Percentiles rank a stretch among this genome's conserved stretches.
phyloP scores from a whole-genome alignment of 1,140 invertebrate genomes.

The Eciton burchellii region DNA sequence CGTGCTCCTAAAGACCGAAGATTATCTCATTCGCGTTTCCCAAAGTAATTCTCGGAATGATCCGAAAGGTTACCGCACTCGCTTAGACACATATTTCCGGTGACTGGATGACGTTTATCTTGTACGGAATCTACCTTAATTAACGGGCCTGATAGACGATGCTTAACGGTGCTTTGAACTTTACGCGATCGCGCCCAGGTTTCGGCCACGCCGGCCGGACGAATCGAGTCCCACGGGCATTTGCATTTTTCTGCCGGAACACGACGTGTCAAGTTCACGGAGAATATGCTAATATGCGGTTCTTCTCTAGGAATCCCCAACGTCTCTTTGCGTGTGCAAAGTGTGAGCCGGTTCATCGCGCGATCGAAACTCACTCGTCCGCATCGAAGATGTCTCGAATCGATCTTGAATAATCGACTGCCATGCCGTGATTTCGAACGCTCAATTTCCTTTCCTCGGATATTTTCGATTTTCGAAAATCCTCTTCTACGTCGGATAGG shows the following conservation, averaged over 20 bases:
- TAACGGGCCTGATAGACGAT: slow-evolving; percentile 65
- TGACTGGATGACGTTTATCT: slow-evolving; percentile 25
- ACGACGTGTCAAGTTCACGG: slow-evolving; percentile 47
- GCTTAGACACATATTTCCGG: slow-evolving; percentile 11
- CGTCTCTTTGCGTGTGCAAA: slow-evolving; percentile 4
- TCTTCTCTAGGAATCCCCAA: slow-evolving; percentile 18
- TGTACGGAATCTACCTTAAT: slow-evolving; percentile 62
- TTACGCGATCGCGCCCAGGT: slow-evolving; percentile 51
- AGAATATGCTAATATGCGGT: slow-evolving; percentile 55
- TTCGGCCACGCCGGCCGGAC: slow-evolving; percentile 33
- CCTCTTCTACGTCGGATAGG: no score
- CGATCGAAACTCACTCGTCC: no score
- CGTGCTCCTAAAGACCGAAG: not conserved
- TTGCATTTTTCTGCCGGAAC: slow-evolving; percentile 69
- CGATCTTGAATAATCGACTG: no score
- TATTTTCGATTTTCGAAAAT: no score
- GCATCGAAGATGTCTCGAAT: no score
- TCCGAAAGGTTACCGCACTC: slow-evolving; percentile 6
- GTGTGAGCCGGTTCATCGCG: no score
- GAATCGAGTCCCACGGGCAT: slow-evolving; percentile 72
- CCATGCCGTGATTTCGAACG: no score
- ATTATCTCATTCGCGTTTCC: not conserved
- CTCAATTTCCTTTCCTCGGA: no score
- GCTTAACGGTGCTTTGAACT: slow-evolving; percentile 63
- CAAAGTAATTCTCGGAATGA: not conserved